Base-by-base conservation (phyloP, 2,113 vertebrate species). In the Vireo altiloquus region DNA sequence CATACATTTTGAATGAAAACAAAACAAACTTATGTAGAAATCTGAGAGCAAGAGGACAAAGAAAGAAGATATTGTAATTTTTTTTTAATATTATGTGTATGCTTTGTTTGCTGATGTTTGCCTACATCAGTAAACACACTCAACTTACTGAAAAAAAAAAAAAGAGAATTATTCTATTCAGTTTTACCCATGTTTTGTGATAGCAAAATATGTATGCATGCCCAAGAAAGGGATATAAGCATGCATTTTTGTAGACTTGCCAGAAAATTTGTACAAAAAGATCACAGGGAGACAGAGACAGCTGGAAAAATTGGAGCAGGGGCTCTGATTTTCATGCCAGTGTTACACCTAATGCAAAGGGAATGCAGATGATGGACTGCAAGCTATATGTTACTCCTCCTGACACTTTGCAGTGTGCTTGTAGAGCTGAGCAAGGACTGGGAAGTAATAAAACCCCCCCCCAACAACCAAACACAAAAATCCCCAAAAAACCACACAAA, bases 241-340 rank as follows among this genome's bases (percentile, higher is more conserved):
- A n/a, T 95, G 94, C 89, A 95, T 93, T 95, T 95, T 95, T 37
- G 42, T 96, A 92, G 87, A 94, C 82, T 96, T 93, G 94, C 95
- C 97, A 96, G 97, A 96, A 97, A 98, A 98, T 97, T 90, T 96
- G 94, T 96, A 96, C 97, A 65, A 46, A 97, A 98, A 97, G 97
- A 98, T 98, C 98, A 98, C 95, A 98, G 95, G 96, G 93, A 95
- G 50, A 95, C 95, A 96, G 95, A 97, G 96, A 98, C 98, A 98
- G 98, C 97, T 98, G 98, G 97, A 98, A 98, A 97, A 97, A 96
- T 97, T 97, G 97, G 97, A 97, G 96, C 97, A 47, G 65, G 84
- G 90, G 94, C 96, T 97, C 92, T 13, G 44, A 94, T 97, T 97
- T 97, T 95, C 88, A 89, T 96, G 97, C 97, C 95, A 98, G 95